Evolutionary conservation across 2,888 invertebrate genomes (phyloP).

Genomic region (Patella pellucida): DNA sequence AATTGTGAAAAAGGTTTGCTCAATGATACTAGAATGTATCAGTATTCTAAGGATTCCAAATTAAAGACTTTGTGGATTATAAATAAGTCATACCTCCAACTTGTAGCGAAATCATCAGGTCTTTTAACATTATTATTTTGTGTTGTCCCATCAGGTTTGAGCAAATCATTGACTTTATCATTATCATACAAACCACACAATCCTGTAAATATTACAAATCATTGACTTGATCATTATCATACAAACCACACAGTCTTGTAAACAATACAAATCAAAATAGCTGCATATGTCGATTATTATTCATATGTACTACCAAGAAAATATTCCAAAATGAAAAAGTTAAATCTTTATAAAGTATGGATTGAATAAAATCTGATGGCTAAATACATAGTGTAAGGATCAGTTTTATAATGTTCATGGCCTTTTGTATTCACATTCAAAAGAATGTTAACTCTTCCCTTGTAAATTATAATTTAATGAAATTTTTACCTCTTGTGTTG

Average conservation of each 20-base stretch:
- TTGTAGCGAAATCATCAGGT: slow-evolving; percentile 23
- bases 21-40: too few relatives aligned
- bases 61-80: not conserved
- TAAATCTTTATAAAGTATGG: too few relatives aligned
- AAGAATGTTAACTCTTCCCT: too few relatives aligned
- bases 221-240: slow-evolving; percentile 29
- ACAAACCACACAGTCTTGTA: slow-evolving; percentile 39
- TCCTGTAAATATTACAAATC: slow-evolving; percentile 32
- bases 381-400: too few relatives aligned
- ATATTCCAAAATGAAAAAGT: too few relatives aligned
- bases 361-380: too few relatives aligned
- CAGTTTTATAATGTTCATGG: too few relatives aligned
- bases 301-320: not conserved
- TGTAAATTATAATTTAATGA: too few relatives aligned
- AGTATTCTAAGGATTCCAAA: not conserved
- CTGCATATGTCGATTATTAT: too few relatives aligned
- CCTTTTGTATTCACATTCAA: too few relatives aligned
- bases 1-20: too few relatives aligned
- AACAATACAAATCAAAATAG: not conserved
- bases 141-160: slow-evolving; percentile 15
- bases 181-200: slow-evolving; percentile 32
- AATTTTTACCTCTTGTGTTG: slow-evolving; percentile 34
- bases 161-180: slow-evolving; percentile 18
- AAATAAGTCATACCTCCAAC: slow-evolving; percentile 25
- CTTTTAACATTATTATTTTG: slow-evolving; percentile 5